Evolutionary conservation across 2,888 invertebrate genomes (phyloP).

Genomic region (Syrphus vitripennis): DNA sequence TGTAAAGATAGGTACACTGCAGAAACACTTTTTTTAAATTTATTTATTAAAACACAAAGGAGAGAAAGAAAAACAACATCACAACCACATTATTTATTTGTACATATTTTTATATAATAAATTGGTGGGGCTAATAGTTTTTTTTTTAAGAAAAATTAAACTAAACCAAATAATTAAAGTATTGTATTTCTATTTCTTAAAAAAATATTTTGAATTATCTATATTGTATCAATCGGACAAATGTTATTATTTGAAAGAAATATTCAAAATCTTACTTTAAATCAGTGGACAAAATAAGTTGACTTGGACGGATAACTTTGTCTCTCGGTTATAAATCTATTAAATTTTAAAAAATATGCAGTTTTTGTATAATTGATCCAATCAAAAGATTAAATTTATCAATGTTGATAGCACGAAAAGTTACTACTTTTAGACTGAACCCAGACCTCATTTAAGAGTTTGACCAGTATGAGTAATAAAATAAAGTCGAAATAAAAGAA

Average conservation of each 20-base stretch:
- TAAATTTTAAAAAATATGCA: background rate
- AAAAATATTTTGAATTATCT: background rate
- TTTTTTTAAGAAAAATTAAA: background rate
- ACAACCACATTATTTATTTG: constrained; percentile 59
- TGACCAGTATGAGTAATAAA: no score
- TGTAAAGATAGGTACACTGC: constrained; percentile 22
- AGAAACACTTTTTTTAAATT: constrained; percentile 11
- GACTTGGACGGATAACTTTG: background rate
- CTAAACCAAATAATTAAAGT: background rate
- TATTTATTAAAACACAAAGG: background rate
- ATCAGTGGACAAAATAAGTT: background rate
- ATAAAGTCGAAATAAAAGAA: no score
- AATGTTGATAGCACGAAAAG: background rate
- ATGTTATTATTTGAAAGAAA: background rate
- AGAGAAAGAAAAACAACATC: constrained; percentile 36
- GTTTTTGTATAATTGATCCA: background rate
- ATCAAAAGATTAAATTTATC: background rate
- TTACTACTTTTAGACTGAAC: no score
- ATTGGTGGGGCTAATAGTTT: background rate
- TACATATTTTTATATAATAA: background rate
- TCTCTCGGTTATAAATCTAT: background rate
- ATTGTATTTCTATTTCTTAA: no score
- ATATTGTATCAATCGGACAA: background rate
- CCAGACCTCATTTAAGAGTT: no score
- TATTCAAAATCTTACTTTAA: background rate